Base-by-base conservation (phyloP, 2,113 vertebrate species). In the Ailurus styani region DNA sequence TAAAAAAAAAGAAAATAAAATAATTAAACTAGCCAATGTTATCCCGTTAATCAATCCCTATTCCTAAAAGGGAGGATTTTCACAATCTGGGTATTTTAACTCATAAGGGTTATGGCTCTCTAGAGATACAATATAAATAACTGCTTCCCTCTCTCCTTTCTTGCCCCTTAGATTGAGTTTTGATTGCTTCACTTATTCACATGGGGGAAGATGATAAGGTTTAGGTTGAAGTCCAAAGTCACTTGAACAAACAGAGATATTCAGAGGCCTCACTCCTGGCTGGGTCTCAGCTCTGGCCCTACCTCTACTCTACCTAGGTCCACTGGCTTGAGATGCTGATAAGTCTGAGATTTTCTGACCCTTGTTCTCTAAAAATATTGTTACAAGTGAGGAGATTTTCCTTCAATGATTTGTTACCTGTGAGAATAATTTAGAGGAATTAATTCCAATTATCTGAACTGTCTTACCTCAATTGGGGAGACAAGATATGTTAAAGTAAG, bases 141-240 rank as follows among this genome's bases (percentile, higher is more conserved):
- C 0, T 29, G 7, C 5, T 42, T 57, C 25, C 4, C 2, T 29
- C 2, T 2, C 2, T 13, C 9, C 50, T 1, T 45, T 27, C 27
- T 31, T 50, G 25, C 12, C 81, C 13, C 11, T 89, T 31, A 73
- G 42, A 45, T 12, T 73, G 20, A 60, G 14, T 87, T 55, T 52
- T 40, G 12, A 0, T 37, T 82, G 4, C 2, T 82, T 64, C 34
- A 79, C 27, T 95, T 72, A 90, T 90, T 95, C 14, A 73, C 3
- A 1, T 62, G 5, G 7, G 1, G 11, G 34, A 47, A 62, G 6
- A 62, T 47, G 13, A 20, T 52, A 57, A n/a, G 0, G 4, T 78
- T 90, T 55, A 40, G 55, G 3, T 23, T 31, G 9, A 95, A 93
- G 17, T n/a, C 2, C 4, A 47, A 72, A 96, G 21, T 62, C 12